Evolutionary conservation across 2,797 vertebrate genomes (phyloP).

Genomic region (Pangasius macronema): DNA sequence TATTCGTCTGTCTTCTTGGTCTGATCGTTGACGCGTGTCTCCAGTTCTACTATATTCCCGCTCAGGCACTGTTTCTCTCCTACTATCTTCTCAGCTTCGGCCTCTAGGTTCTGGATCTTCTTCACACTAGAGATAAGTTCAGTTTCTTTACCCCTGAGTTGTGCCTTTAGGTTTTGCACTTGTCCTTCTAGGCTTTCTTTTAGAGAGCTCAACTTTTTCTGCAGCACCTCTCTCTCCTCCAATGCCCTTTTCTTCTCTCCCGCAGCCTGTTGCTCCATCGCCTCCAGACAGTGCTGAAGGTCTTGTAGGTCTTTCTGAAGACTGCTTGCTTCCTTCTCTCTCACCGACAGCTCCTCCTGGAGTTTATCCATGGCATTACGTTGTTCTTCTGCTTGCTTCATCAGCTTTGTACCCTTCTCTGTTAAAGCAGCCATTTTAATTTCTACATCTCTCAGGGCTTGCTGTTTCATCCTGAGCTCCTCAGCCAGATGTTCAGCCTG

Average conservation of each 20-base stretch:
- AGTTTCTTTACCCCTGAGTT: slow-evolving; percentile 74
- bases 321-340: slow-evolving; percentile 76
- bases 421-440: slow-evolving; percentile 65
- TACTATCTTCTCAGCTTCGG: slow-evolving; percentile 71
- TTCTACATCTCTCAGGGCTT: slow-evolving; percentile 69
- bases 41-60: slow-evolving; percentile 68
- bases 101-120: slow-evolving; percentile 74
- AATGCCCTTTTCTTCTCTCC: slow-evolving; percentile 61
- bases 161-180: slow-evolving; percentile 66
- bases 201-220: slow-evolving; percentile 56
- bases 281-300: slow-evolving; percentile 72
- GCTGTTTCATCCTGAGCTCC: slow-evolving; percentile 77
- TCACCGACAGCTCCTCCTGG: slow-evolving; percentile 70
- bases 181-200: slow-evolving; percentile 71
- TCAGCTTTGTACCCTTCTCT: slow-evolving; percentile 72
- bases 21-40: slow-evolving; percentile 69
- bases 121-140: slow-evolving; percentile 72
- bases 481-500: slow-evolving; percentile 73
- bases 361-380: slow-evolving; percentile 68
- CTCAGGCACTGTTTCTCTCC: slow-evolving; percentile 74
- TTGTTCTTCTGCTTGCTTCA: slow-evolving; percentile 67
- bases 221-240: slow-evolving; percentile 62
- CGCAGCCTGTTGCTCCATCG: slow-evolving; percentile 72
- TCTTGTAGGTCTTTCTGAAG: slow-evolving; percentile 79
- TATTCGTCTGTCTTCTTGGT: slow-evolving; percentile 65